Percentiles rank a stretch among this genome's conserved stretches.
Evolutionary conservation across 2,888 invertebrate species (phyloP).

Genomic region (Girardia tigrina): DNA sequence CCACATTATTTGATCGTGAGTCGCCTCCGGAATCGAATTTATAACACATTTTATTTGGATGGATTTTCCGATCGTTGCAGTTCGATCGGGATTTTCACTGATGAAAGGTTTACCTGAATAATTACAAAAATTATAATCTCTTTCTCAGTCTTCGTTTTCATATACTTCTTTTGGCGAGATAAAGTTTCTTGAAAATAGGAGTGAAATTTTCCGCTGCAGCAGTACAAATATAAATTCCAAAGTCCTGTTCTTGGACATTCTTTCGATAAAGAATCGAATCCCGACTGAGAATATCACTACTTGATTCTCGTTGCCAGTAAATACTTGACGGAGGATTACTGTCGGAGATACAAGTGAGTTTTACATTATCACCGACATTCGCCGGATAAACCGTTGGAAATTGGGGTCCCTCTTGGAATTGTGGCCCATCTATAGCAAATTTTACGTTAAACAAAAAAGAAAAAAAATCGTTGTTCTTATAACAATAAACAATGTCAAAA

Average conservation of each 20-base stretch:
- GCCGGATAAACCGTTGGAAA: constrained; percentile 34
- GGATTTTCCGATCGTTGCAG: background rate
- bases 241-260: constrained; percentile 21
- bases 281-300: constrained; percentile 15
- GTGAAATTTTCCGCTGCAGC: constrained; percentile 26
- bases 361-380: constrained; percentile 31
- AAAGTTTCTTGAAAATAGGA: constrained; percentile 32
- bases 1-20: background rate
- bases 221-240: constrained; percentile 34
- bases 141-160: no score
- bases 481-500: no score
- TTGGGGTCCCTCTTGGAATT: constrained; percentile 23
- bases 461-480: no score
- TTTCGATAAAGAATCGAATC: background rate
- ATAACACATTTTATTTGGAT: background rate
- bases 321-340: constrained; percentile 31
- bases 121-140: no score
- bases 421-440: constrained; percentile 32
- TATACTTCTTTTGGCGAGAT: constrained; percentile 34
- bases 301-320: constrained; percentile 28
- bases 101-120: background rate
- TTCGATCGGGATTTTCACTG: background rate
- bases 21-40: background rate
- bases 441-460: no score
- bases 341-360: constrained; percentile 25